Percentiles rank a stretch among this genome's conserved stretches.
These are phyloP conservation scores for Danaus melanippus DNA, from an alignment of 1,140 invertebrate genomes.

Conservation along the genomic window DNA sequence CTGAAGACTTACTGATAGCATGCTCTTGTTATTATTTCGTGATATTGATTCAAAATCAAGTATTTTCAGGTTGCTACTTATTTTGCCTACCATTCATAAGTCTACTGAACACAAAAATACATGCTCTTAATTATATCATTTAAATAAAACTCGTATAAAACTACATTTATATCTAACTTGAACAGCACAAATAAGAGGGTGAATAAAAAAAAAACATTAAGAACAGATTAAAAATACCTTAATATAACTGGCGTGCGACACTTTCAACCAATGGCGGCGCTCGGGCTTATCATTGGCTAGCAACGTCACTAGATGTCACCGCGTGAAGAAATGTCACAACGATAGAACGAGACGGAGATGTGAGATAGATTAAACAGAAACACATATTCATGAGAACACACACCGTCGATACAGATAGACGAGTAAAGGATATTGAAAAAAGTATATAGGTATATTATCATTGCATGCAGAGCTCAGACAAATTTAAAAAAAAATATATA, in stretches of 20 bases:
- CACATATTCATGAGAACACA: neutral
- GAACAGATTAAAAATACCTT: neutral
- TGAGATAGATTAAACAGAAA: neutral
- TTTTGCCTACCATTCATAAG: no score
- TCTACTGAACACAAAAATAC: no score
- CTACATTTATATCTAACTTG: neutral
- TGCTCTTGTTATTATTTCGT: no score
- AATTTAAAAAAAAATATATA: no score
- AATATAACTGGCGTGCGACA: conserved; percentile 21
- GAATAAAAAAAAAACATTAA: neutral
- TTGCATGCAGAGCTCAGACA: no score
- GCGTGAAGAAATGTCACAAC: conserved; percentile 17
- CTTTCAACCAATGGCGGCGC: conserved; percentile 37
- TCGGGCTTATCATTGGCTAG: conserved; percentile 40
- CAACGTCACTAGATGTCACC: conserved; percentile 43
- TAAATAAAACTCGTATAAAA: neutral
- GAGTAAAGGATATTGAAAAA: neutral
- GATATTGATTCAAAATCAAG: no score
- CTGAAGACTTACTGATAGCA: no score
- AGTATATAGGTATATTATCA: neutral
- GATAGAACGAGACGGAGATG: no score
- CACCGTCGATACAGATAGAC: neutral
- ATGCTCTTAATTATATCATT: no score
- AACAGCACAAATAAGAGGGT: neutral
- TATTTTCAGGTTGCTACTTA: no score